Percentiles rank a stretch among this genome's conserved stretches.
These are phyloP conservation scores for Chiloscyllium plagiosum DNA, from an alignment of 2,113 vertebrate genomes.

Conservation along the genomic window DNA sequence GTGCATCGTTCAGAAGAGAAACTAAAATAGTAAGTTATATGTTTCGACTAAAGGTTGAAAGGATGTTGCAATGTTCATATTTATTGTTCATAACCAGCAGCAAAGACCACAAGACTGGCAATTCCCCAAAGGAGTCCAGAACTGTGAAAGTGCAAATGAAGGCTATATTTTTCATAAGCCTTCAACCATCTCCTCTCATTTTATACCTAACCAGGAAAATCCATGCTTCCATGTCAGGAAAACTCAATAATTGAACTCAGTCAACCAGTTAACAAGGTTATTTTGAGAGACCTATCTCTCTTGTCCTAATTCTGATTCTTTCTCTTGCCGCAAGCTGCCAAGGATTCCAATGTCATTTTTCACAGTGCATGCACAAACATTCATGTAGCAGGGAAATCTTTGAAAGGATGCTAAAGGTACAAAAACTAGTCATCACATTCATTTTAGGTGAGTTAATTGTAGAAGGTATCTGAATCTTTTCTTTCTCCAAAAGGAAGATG, in stretches of 20 bases:
- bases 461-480: neutral
- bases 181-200: neutral
- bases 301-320: neutral
- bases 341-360: neutral
- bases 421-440: neutral
- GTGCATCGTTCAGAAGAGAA: neutral
- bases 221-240: too few relatives aligned
- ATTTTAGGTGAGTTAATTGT: neutral
- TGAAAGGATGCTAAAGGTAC: neutral
- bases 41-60: neutral
- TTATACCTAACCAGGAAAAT: neutral
- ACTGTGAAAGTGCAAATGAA: neutral
- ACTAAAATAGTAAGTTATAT: neutral
- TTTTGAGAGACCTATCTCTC: slow-evolving; percentile 22
- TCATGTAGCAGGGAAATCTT: neutral
- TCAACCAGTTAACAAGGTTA: slow-evolving; percentile 34
- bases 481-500: neutral
- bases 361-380: neutral
- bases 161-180: neutral
- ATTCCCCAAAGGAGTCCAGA: neutral
- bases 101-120: neutral
- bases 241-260: slow-evolving; percentile 22
- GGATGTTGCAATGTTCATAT: neutral
- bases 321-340: neutral
- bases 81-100: too few relatives aligned